These are phyloP conservation scores for Aphelenchoides bicaudatus DNA, from an alignment of 2,888 invertebrate genomes.

Conservation along the genomic window DNA sequence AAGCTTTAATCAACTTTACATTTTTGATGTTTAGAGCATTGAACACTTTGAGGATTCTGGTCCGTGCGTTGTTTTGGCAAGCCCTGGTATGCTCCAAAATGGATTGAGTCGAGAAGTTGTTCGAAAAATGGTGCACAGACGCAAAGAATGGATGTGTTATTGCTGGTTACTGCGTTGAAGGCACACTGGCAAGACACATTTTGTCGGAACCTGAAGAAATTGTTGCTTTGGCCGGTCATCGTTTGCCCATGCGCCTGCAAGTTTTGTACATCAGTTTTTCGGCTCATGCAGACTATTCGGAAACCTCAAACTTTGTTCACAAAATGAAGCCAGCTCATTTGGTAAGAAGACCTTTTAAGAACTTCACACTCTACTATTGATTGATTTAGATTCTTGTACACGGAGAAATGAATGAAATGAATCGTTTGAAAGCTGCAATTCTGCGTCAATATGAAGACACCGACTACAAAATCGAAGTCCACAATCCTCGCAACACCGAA, in stretches of 20 bases:
- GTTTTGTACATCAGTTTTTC: slow-evolving; percentile 92
- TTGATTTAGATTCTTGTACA: slow-evolving; percentile 79
- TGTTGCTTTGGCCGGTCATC: slow-evolving; percentile 87
- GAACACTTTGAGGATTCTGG: slow-evolving; percentile 99
- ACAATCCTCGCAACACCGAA: slow-evolving; percentile 93
- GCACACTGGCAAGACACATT: slow-evolving; percentile 71
- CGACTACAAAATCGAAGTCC: slow-evolving; percentile 65
- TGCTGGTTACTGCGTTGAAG: slow-evolving; percentile 74
- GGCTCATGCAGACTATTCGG: slow-evolving; percentile 95
- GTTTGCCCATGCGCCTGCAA: slow-evolving; percentile 72
- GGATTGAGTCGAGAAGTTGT: slow-evolving; percentile 91
- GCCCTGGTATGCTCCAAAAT: slow-evolving; percentile 99
- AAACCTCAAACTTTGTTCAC: slow-evolving; percentile 93
- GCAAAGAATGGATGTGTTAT: slow-evolving; percentile 96
- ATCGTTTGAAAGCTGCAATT: slow-evolving; percentile 84
- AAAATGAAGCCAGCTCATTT: slow-evolving; percentile 91
- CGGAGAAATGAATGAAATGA: slow-evolving; percentile 99
- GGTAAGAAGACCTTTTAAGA: slow-evolving; percentile 65
- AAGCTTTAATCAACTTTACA: background rate
- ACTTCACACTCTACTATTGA: background rate
- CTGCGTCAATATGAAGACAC: slow-evolving; percentile 35
- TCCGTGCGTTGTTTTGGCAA: slow-evolving; percentile 98
- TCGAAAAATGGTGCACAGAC: slow-evolving; percentile 98
- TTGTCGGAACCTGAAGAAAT: slow-evolving; percentile 97
- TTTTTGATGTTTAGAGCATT: slow-evolving; percentile 74